These are phyloP conservation scores for Tauraco erythrolophus DNA, from an alignment of 2,113 vertebrate species.

Conservation along the genomic window DNA sequence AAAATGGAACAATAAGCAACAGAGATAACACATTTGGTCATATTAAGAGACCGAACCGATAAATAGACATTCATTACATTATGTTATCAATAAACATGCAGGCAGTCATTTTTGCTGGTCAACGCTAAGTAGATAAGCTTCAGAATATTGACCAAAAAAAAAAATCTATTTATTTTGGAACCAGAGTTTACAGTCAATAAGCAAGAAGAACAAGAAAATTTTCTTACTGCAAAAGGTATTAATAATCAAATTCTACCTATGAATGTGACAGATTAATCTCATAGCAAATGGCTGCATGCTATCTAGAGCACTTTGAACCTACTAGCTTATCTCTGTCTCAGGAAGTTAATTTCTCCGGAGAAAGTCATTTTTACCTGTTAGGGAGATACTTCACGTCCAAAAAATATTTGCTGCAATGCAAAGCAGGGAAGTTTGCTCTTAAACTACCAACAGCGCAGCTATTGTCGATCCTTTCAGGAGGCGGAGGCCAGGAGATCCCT, in stretches of 20 bases:
- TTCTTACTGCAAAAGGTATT: fast-evolving
- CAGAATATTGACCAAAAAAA: not conserved
- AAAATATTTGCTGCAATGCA: not conserved
- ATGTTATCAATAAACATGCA: not conserved
- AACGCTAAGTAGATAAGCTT: not conserved
- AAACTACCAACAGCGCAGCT: fast-evolving
- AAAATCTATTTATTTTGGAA: not conserved
- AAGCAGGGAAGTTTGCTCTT: not conserved
- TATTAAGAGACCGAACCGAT: not conserved
- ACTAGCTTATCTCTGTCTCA: not conserved
- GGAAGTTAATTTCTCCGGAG: not conserved
- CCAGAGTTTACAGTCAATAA: not conserved
- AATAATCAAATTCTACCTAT: not conserved
- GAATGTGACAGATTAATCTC: not conserved
- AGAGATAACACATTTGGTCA: not conserved
- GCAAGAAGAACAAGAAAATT: not conserved
- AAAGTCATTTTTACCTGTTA: not conserved
- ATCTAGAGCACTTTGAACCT: not conserved
- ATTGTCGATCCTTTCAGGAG: no score
- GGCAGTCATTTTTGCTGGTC: not conserved
- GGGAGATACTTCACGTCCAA: not conserved
- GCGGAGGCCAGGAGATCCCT: not conserved
- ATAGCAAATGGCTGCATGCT: not conserved
- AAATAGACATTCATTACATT: not conserved
- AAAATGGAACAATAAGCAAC: not conserved